Evolutionary conservation across 1,140 invertebrate genomes (phyloP).

Genomic region (Polypedilum vanderplanki): DNA sequence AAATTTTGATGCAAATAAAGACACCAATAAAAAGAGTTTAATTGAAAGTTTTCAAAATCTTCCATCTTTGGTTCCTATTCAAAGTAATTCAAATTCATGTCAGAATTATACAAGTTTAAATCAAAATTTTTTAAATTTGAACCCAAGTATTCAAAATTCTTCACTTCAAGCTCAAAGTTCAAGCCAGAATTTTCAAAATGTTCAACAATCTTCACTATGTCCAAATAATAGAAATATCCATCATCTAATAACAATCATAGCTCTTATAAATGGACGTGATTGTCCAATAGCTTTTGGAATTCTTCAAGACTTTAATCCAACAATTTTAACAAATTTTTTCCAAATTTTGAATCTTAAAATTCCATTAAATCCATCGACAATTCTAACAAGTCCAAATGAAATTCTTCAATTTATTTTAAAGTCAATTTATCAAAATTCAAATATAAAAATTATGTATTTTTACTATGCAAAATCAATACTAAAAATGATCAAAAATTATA

Average conservation of each 20-base stretch:
- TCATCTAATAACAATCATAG: neutral
- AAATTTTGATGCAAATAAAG: neutral
- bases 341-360: neutral
- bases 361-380: neutral
- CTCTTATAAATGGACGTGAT: neutral
- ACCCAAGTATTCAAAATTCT: no score
- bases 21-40: no score
- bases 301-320: neutral
- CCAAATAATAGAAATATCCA: no score
- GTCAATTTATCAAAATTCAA: neutral
- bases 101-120: no score
- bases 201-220: no score
- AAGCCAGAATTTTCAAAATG: no score
- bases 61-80: no score
- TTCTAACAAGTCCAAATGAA: neutral
- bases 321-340: neutral
- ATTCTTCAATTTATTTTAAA: neutral
- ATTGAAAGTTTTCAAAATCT: no score
- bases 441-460: slow-evolving; percentile 7
- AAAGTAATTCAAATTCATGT: no score
- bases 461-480: neutral
- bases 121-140: no score
- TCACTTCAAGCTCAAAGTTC: no score
- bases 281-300: neutral
- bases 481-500: neutral